A percentile compares a stretch with the other conserved stretches of the same genome.
These are phyloP conservation scores for Tragopan temminckii DNA, from an alignment of 2,797 vertebrate species.

Conservation along the genomic window DNA sequence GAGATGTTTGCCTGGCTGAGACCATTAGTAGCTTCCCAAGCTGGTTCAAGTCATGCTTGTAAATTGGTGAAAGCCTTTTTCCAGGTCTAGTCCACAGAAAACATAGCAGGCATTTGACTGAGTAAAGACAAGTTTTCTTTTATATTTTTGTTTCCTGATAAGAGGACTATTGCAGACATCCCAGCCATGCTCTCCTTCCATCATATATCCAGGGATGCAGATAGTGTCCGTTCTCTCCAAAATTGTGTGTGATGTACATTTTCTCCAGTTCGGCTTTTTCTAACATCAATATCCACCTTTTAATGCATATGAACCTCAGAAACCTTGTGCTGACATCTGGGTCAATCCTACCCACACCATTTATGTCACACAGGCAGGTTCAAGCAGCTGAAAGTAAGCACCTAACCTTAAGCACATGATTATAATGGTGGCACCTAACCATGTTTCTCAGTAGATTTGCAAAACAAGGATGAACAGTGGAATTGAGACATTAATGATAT, in stretches of 20 bases:
- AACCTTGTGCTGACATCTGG: rapidly evolving
- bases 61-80: not conserved
- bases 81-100: not conserved
- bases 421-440: not conserved
- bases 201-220: not conserved
- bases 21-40: not conserved
- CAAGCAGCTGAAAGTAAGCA: not conserved
- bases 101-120: rapidly evolving
- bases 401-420: not conserved
- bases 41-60: rapidly evolving
- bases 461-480: rapidly evolving
- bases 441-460: not conserved
- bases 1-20: not conserved
- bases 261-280: not conserved
- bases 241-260: rapidly evolving
- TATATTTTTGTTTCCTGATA: not conserved
- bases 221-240: not conserved
- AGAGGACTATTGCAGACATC: rapidly evolving
- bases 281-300: rapidly evolving
- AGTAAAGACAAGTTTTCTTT: not conserved
- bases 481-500: not conserved
- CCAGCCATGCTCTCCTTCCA: not conserved
- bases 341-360: too few relatives aligned
- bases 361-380: not conserved
- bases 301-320: not conserved